Conservation (phyloP, 2,113 vertebrate genomes). For the Atractosteus spatula region DNA sequence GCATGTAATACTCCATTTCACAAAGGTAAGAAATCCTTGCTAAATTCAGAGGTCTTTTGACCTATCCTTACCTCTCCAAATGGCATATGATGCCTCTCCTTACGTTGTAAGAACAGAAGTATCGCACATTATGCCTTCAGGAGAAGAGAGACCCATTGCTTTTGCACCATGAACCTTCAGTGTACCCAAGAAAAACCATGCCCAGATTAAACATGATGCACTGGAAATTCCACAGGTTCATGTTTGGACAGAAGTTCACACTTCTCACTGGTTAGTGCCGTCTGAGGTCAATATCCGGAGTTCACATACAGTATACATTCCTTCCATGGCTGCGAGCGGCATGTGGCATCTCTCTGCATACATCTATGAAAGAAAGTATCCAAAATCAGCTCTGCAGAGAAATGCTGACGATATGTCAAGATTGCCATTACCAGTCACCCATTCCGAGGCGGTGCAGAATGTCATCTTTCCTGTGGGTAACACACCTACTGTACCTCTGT, state of each 20-base stretch:
- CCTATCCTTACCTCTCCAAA: not conserved
- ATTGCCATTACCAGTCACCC: too few relatives aligned
- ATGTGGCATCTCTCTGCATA: too few relatives aligned
- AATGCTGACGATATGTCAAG: too few relatives aligned
- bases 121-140: slow-evolving; percentile 16
- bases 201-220: slow-evolving; percentile 14
- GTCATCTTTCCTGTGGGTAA: too few relatives aligned
- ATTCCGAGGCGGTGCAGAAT: too few relatives aligned
- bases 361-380: too few relatives aligned
- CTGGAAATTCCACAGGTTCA: slow-evolving; percentile 2
- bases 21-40: not conserved
- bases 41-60: slow-evolving; percentile 11
- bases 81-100: slow-evolving; percentile 10
- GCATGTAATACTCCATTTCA: not conserved
- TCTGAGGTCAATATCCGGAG: too few relatives aligned
- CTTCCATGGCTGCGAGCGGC: too few relatives aligned
- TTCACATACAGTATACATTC: too few relatives aligned
- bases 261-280: too few relatives aligned
- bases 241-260: not conserved
- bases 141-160: slow-evolving; percentile 10
- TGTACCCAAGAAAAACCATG: not conserved
- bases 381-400: too few relatives aligned
- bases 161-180: slow-evolving; percentile 8
- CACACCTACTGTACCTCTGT: too few relatives aligned
- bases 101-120: slow-evolving; percentile 4